Evolutionary conservation across 1,140 invertebrate genomes (phyloP).

Genomic region (Tetramorium simillimum): DNA sequence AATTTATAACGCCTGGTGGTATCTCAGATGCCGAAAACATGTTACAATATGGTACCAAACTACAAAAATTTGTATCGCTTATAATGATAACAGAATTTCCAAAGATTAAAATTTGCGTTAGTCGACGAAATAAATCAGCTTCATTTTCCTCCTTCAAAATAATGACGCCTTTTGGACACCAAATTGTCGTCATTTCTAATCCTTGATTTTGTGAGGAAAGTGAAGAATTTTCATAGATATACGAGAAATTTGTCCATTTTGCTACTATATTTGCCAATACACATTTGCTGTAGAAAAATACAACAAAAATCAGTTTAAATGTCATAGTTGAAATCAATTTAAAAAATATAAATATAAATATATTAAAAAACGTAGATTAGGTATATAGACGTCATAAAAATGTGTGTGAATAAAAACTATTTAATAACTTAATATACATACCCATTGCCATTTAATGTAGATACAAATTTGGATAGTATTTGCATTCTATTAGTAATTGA

Average conservation of each 20-base stretch:
- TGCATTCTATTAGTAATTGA: neutral
- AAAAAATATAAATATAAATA: too few species aligned
- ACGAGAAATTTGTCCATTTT: neutral
- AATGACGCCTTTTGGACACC: neutral
- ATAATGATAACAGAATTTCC: conserved; percentile 34
- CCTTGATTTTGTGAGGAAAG: neutral
- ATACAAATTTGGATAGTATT: conserved; percentile 4
- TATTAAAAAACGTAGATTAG: too few species aligned
- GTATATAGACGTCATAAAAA: too few species aligned
- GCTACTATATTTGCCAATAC: neutral
- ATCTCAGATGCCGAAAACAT: neutral
- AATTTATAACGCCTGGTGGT: conserved; percentile 35
- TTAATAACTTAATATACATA: conserved; percentile 8
- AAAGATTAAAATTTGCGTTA: conserved; percentile 17
- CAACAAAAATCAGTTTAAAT: neutral
- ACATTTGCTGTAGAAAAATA: neutral
- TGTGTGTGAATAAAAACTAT: too few species aligned
- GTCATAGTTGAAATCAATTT: too few species aligned
- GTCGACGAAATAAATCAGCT: neutral
- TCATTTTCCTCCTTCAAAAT: neutral
- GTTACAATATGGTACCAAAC: conserved; percentile 11
- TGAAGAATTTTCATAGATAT: neutral
- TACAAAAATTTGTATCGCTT: neutral
- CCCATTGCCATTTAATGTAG: neutral
- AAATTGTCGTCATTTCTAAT: conserved; percentile 18